Percentiles rank a stretch among this genome's conserved stretches.
Conservation (phyloP, 2,888 invertebrate genomes). For the Pachymerium ferrugineum region DNA sequence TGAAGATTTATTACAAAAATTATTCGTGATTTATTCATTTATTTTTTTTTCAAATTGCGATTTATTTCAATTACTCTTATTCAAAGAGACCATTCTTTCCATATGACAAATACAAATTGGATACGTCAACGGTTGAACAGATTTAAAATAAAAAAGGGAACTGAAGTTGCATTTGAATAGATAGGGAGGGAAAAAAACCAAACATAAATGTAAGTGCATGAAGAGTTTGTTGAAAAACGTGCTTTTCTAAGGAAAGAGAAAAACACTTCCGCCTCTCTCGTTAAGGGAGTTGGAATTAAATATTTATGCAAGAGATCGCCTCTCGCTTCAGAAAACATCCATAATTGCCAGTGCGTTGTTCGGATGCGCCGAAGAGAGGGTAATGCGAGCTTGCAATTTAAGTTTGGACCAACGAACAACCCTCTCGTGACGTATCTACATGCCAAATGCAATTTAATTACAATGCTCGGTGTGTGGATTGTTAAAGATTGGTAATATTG, state of each 20-base stretch:
- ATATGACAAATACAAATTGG: neutral
- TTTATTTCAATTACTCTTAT: conserved; percentile 3
- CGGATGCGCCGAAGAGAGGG: conserved; percentile 20
- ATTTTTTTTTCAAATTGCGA: neutral
- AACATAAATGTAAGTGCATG: conserved; percentile 8
- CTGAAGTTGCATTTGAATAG: conserved; percentile 3
- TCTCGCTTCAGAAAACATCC: conserved; percentile 23
- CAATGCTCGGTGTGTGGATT: neutral
- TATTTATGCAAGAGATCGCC: conserved; percentile 29
- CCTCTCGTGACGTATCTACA: conserved; percentile 21
- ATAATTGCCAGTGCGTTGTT: conserved; percentile 27
- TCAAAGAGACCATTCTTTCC: neutral
- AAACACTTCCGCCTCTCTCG: conserved; percentile 15
- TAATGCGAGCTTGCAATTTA: conserved; percentile 8
- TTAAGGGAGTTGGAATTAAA: conserved; percentile 27
- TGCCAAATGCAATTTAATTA: conserved; percentile 20
- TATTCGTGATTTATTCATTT: neutral
- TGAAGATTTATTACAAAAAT: neutral
- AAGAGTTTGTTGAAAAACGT: conserved; percentile 23
- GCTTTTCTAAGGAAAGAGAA: neutral
- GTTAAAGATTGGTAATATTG: conserved; percentile 14
- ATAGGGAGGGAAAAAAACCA: neutral
- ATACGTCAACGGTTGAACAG: conserved; percentile 15
- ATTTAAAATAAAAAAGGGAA: conserved; percentile 24
- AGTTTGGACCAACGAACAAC: conserved; percentile 24